phyloP scores from a whole-genome alignment of 2,797 vertebrate species.

The Apogon talboti region DNA sequence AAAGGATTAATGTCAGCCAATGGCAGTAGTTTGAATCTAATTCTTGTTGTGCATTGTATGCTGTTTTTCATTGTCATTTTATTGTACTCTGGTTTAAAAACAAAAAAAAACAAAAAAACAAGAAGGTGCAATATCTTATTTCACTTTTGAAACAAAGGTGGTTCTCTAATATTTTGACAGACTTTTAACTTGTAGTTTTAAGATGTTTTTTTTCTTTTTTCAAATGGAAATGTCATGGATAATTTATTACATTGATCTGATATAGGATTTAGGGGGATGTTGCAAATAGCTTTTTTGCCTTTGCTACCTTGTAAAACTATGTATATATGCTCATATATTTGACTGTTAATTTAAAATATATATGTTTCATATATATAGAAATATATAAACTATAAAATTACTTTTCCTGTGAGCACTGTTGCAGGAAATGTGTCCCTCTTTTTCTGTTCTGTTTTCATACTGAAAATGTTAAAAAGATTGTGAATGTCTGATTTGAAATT shows the following conservation, averaged over 20 bases:
- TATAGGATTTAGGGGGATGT: slow-evolving; percentile 80
- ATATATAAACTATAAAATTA: slow-evolving; percentile 78
- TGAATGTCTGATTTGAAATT: slow-evolving; percentile 90
- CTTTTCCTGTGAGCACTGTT: slow-evolving; percentile 90
- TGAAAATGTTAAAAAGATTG: slow-evolving; percentile 86
- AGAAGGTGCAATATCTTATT: slow-evolving; percentile 89
- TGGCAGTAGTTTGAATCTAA: slow-evolving; percentile 86
- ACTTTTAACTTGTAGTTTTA: slow-evolving; percentile 88
- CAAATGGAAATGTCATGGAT: slow-evolving; percentile 85
- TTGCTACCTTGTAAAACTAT: slow-evolving; percentile 89
- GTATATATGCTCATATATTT: slow-evolving; percentile 89
- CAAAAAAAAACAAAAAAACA: slow-evolving; percentile 66
- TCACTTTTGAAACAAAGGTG: slow-evolving; percentile 89
- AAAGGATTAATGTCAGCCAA: slow-evolving; percentile 76
- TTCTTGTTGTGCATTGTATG: slow-evolving; percentile 86
- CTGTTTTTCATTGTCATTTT: slow-evolving; percentile 88
- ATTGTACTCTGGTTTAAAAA: slow-evolving; percentile 87
- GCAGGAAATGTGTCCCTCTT: slow-evolving; percentile 88
- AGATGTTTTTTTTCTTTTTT: slow-evolving; percentile 72
- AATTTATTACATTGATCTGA: slow-evolving; percentile 87
- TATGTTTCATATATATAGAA: slow-evolving; percentile 79
- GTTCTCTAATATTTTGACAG: slow-evolving; percentile 86
- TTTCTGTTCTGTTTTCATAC: slow-evolving; percentile 91
- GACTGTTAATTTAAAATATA: slow-evolving; percentile 99
- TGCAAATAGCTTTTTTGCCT: slow-evolving; percentile 86